Evolutionary conservation across 2,797 vertebrate genomes (phyloP).

Genomic region (Nothura maculosa): DNA sequence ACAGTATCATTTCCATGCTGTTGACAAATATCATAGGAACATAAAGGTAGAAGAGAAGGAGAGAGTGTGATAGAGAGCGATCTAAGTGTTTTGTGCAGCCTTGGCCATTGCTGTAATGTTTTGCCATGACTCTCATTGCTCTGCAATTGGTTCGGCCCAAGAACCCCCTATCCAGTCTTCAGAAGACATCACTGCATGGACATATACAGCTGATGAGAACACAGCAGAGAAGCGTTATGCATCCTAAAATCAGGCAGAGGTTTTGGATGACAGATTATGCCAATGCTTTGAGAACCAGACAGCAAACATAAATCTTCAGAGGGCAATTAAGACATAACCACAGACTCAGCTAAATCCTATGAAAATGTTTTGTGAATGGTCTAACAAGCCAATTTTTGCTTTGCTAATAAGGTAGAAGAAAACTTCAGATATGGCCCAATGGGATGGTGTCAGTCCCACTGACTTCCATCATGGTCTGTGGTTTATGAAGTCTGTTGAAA

Average conservation of each 20-base stretch:
- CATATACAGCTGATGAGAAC: background rate
- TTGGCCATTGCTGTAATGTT: background rate
- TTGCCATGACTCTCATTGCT: background rate
- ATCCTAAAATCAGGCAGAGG: background rate
- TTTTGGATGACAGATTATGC: background rate
- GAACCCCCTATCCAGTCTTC: background rate
- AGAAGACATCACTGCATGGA: background rate
- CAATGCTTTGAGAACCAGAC: background rate
- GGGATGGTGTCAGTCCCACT: constrained; percentile 26
- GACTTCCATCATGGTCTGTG: background rate
- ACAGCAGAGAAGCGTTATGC: background rate
- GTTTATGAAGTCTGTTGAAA: background rate
- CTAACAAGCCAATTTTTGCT: background rate
- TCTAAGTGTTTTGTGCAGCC: constrained; percentile 1
- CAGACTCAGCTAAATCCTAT: background rate
- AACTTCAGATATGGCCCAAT: constrained; percentile 5
- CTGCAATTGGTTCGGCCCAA: background rate
- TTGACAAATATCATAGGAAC: constrained; percentile 77
- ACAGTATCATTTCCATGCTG: constrained; percentile 28
- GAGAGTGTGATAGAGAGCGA: constrained; percentile 11
- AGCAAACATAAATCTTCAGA: background rate
- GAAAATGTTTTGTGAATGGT: background rate
- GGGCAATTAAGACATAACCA: background rate
- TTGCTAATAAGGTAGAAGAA: constrained; percentile 30
- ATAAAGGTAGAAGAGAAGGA: background rate